Evolutionary conservation across 2,797 vertebrate genomes (phyloP).

Genomic region (Aldrovandia affinis): DNA sequence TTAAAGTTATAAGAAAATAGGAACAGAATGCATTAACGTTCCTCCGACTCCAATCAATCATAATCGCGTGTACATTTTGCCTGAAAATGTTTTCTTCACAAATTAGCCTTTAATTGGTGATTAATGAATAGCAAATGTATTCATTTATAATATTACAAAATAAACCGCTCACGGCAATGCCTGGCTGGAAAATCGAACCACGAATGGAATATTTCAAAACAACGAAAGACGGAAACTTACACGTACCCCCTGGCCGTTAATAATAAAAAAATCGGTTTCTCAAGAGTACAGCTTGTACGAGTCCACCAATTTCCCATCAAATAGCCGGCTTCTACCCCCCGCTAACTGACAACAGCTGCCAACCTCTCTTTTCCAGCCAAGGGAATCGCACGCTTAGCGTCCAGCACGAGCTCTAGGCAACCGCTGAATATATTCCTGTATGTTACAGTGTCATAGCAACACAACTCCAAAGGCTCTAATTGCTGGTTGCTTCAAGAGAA

Average conservation of each 20-base stretch:
- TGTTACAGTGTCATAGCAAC: constrained; percentile 10
- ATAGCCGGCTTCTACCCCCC: neutral
- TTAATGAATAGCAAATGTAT: neutral
- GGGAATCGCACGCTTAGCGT: neutral
- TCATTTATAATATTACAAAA: neutral
- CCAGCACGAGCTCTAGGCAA: constrained; percentile 15
- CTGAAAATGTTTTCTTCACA: neutral
- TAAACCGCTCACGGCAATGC: neutral
- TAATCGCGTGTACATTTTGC: neutral
- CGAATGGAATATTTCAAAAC: neutral
- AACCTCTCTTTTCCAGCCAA: constrained; percentile 3
- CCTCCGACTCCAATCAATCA: neutral
- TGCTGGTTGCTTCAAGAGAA: neutral
- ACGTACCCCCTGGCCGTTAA: neutral
- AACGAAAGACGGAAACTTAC: neutral
- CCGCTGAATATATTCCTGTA: neutral
- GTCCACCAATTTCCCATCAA: neutral
- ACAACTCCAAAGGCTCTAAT: neutral
- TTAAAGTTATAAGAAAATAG: neutral
- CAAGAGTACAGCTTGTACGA: neutral
- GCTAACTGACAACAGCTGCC: neutral
- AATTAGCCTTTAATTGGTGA: neutral
- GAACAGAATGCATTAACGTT: neutral
- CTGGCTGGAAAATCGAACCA: neutral
- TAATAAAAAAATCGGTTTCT: neutral